Evolutionary conservation across 2,888 invertebrate genomes (phyloP).

Genomic region (Chymomyza procnemis): DNA sequence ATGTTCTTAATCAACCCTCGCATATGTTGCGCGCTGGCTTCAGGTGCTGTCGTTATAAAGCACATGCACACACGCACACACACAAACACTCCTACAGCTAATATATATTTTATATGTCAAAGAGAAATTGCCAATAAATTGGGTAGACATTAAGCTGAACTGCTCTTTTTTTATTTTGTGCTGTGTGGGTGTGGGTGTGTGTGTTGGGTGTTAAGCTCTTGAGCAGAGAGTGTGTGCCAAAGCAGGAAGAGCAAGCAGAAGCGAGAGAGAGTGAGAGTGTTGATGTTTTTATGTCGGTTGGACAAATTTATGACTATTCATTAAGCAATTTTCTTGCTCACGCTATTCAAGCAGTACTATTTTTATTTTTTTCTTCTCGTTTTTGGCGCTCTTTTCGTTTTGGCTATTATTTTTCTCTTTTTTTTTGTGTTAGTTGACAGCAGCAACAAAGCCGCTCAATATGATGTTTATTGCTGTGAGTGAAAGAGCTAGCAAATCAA

Average conservation of each 20-base stretch:
- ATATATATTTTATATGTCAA: constrained; percentile 4
- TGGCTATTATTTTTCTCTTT: neutral
- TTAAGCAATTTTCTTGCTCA: constrained; percentile 33
- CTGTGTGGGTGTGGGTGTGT: neutral
- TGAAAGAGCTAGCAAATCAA: constrained; percentile 17
- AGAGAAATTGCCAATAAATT: constrained; percentile 67
- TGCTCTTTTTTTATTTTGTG: neutral
- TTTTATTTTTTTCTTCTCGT: neutral
- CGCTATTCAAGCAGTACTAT: neutral
- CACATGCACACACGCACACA: neutral
- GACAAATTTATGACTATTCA: constrained; percentile 61
- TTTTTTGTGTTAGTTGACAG: neutral
- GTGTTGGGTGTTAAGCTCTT: neutral
- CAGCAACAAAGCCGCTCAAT: neutral
- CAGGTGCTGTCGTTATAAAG: constrained; percentile 27
- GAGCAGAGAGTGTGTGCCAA: neutral
- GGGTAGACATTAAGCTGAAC: constrained; percentile 40
- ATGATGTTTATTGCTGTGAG: constrained; percentile 6
- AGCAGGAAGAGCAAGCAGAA: neutral
- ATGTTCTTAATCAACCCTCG: no score
- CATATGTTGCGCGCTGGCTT: constrained; percentile 4
- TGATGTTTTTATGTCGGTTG: constrained; percentile 9
- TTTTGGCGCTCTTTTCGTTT: neutral
- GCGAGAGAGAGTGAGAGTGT: constrained; percentile 16
- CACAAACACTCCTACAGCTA: neutral